Percentiles rank a stretch among this genome's conserved stretches.
These are phyloP conservation scores for Nephrotoma appendiculata DNA, from an alignment of 2,888 invertebrate species.

Conservation along the genomic window DNA sequence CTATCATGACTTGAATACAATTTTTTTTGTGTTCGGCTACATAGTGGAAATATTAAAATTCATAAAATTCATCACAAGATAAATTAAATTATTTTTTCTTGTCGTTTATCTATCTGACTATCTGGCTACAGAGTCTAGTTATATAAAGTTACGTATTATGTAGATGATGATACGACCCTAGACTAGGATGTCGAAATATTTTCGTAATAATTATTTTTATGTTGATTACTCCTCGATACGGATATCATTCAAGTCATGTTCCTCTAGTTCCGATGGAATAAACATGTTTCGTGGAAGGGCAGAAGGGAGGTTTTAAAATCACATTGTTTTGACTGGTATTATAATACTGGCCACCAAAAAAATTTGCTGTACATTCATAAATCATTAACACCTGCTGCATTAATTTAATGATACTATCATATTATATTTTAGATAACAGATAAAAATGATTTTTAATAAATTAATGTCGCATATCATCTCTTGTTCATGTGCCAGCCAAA, in stretches of 20 bases:
- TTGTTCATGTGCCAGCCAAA: not conserved
- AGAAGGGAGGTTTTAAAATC: not conserved
- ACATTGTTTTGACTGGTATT: not conserved
- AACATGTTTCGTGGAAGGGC: not conserved
- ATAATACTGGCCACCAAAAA: not conserved
- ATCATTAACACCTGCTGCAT: not conserved
- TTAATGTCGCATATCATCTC: not conserved
- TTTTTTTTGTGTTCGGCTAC: not conserved
- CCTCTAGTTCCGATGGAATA: not conserved
- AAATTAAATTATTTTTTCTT: not conserved
- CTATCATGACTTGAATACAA: not conserved
- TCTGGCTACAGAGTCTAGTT: not conserved
- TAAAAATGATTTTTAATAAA: not conserved
- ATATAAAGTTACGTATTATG: not conserved
- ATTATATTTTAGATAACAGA: not conserved
- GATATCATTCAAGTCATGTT: not conserved
- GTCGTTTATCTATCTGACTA: not conserved
- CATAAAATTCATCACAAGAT: not conserved
- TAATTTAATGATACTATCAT: not conserved
- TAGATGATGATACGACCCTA: not conserved
- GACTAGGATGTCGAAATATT: not conserved
- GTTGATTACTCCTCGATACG: not conserved
- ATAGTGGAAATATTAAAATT: not conserved
- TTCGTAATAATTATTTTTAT: not conserved
- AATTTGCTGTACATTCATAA: not conserved